phyloP scores from a whole-genome alignment of 2,797 vertebrate genomes.

The Fratercula arctica region DNA sequence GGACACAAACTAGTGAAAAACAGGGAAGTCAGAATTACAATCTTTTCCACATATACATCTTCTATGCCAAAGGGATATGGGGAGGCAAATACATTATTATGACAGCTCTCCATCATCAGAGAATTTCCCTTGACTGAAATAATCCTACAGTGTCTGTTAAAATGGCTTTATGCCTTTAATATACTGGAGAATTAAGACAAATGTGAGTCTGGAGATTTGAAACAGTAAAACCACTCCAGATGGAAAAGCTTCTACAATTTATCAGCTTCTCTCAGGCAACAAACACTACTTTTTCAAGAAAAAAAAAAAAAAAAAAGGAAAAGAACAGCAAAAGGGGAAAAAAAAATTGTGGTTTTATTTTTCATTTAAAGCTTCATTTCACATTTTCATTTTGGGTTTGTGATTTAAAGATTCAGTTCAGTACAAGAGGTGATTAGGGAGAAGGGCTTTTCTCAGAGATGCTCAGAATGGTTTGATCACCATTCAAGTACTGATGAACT shows the following conservation, averaged over 20 bases:
- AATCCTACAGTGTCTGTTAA: not conserved
- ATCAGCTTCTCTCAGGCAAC: not conserved
- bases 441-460: not conserved
- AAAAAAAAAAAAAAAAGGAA: not conserved
- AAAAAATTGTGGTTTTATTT: not conserved
- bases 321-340: not conserved
- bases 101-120: not conserved
- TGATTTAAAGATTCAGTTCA: not conserved
- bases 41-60: not conserved
- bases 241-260: not conserved
- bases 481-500: not conserved
- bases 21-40: not conserved
- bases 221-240: conserved; percentile 2
- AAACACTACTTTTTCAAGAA: not conserved
- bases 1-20: not conserved
- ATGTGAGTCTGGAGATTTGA: not conserved
- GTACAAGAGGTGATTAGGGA: not conserved
- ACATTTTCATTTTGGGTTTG: not conserved
- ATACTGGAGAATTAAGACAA: not conserved
- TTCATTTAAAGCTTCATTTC: not conserved
- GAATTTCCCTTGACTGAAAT: not conserved
- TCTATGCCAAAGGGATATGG: not conserved
- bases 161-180: conserved; percentile 19
- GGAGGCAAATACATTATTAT: not conserved
- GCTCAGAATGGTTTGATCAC: not conserved